A percentile compares a stretch with the other conserved stretches of the same genome.
Conservation (phyloP, 2,888 invertebrate genomes). For the Tipula helvola region DNA sequence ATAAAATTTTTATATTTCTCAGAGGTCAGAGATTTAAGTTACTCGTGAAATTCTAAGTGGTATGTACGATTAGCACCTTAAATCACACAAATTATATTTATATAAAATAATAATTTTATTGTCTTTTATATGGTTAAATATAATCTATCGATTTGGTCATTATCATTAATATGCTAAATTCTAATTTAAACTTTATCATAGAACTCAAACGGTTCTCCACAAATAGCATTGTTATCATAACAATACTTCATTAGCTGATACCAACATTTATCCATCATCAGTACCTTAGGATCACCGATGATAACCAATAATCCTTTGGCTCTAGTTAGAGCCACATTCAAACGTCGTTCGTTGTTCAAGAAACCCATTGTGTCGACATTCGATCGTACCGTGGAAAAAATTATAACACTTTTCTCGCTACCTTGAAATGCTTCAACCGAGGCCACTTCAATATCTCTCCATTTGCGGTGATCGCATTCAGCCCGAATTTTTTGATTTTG, state of each 20-base stretch:
- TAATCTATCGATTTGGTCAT: too few species aligned
- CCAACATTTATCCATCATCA: constrained; percentile 27
- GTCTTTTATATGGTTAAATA: too few species aligned
- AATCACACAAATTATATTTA: too few species aligned
- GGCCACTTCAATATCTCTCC: constrained; percentile 50
- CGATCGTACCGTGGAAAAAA: constrained; percentile 70
- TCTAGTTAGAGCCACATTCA: constrained; percentile 51
- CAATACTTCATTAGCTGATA: constrained; percentile 25
- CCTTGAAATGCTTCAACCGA: constrained; percentile 84
- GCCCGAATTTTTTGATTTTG: constrained; percentile 33
- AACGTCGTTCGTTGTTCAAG: constrained; percentile 33
- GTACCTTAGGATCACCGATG: constrained; percentile 36
- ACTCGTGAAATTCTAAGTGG: too few species aligned
- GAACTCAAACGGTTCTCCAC: background rate
- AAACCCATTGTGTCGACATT: constrained; percentile 24
- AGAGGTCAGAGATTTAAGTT: too few species aligned
- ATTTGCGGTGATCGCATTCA: constrained; percentile 24
- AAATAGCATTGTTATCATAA: constrained; percentile 17
- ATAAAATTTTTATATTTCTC: too few species aligned
- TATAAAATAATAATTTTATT: too few species aligned
- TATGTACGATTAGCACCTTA: too few species aligned
- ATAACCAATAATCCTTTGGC: constrained; percentile 47
- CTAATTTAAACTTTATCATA: background rate
- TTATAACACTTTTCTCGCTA: constrained; percentile 67
- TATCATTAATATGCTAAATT: too few species aligned